A percentile compares a stretch with the other conserved stretches of the same genome.
Conservation (phyloP, 2,888 invertebrate species). For the Yponomeuta sedellus region DNA sequence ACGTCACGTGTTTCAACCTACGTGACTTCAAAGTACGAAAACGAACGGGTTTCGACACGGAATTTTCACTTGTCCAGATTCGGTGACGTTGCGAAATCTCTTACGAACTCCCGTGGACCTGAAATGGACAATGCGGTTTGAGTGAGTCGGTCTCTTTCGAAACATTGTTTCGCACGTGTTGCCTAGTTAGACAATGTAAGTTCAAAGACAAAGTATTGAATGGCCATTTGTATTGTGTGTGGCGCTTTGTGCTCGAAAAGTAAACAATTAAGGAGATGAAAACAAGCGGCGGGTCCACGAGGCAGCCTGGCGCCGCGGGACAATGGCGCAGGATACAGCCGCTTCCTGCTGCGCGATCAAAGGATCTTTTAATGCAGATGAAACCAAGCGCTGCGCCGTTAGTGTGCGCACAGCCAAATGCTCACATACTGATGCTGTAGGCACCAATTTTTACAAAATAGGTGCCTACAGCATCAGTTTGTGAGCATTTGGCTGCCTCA, state of each 20-base stretch:
- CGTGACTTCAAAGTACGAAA: constrained; percentile 36
- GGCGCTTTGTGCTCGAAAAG: constrained; percentile 40
- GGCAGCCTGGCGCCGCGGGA: constrained; percentile 35
- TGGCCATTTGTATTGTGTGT: constrained; percentile 29
- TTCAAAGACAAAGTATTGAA: constrained; percentile 38
- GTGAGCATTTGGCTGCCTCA: too few relatives aligned
- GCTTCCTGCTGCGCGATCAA: constrained; percentile 59
- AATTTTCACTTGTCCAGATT: not conserved
- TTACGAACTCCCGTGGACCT: not conserved
- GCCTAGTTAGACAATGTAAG: constrained; percentile 26
- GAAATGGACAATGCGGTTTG: not conserved
- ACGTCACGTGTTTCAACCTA: constrained; percentile 64
- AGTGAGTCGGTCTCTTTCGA: constrained; percentile 28
- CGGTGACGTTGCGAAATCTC: too few relatives aligned
- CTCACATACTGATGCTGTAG: not conserved
- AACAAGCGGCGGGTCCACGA: constrained; percentile 37
- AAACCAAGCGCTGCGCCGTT: not conserved
- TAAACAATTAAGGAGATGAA: constrained; percentile 71
- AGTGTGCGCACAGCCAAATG: not conserved
- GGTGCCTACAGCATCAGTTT: too few relatives aligned
- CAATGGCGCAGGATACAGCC: constrained; percentile 54
- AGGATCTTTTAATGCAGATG: constrained; percentile 26
- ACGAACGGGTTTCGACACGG: constrained; percentile 2
- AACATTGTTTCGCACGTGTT: constrained; percentile 1
- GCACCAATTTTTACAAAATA: too few relatives aligned